Base-by-base conservation (phyloP, 2,797 vertebrate species). In the Lerista edwardsae region DNA sequence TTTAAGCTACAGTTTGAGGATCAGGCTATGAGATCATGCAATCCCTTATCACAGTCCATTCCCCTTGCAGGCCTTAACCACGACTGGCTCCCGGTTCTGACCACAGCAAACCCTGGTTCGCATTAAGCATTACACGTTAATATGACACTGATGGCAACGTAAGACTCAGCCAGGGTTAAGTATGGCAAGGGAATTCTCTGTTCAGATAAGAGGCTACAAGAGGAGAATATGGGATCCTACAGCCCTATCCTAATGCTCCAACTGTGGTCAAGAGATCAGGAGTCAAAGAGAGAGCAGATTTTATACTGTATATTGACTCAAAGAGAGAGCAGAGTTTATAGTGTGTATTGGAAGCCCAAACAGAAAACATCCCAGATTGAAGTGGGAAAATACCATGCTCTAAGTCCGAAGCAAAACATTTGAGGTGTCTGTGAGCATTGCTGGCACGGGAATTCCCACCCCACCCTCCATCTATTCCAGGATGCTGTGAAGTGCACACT, bases 261-360 rank as follows among this genome's bases (percentile, higher is more conserved):
- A 25, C 44, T 17, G n/a, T 17, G 41, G 72, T 59, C 27, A 75
- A 61, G 74, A 75, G 51, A 36, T 4, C 14, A 29, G n/a, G 34
- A 57, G 6, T 61, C 82, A 87, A 79, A 79, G 90, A 90, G 76
- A 41, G 65, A 85, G 83, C 17, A 15, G 19, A 77, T 87, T n/a
- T 77, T 88, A 79, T 21, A 88, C 76, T 79, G 59, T 39, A n/a
- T n/a, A 87, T 79, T 84, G 88, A 79, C 74, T 57, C 82, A 87
- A 79, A 79, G 90, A 90, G 76, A 41, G 65, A 85, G 83, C 17
- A 15, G 19, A 77, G 86, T n/a, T 77, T 88, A 79, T 21, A 88
- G 79, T 79, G 59, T 39, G 89, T 41, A 59, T 31, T 69, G 87
- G 15, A 88, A 51, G 82, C 29, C 76, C 83, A 90, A 82, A 10